Evolutionary conservation across 92 coral and sea anemone species (phyloP).

Genomic region (Hydrozoanthus gracilis): DNA sequence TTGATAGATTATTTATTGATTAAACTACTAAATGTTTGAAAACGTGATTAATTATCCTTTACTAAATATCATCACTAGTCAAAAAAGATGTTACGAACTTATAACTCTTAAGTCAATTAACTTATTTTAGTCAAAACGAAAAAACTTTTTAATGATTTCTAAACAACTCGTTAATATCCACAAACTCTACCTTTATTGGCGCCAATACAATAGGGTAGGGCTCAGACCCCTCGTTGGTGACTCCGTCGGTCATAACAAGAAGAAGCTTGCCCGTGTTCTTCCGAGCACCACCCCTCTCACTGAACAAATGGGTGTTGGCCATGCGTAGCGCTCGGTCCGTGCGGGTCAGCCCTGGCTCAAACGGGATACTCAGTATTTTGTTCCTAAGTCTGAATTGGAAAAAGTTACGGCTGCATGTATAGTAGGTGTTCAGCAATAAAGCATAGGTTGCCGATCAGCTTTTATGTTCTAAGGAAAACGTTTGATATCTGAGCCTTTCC

Average conservation of each 20-base stretch:
- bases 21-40: too few relatives aligned
- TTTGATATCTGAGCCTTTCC: too few relatives aligned
- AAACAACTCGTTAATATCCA: too few relatives aligned
- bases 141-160: neutral
- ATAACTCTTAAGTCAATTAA: neutral
- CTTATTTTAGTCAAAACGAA: neutral
- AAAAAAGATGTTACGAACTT: too few relatives aligned
- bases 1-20: too few relatives aligned
- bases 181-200: slow-evolving; percentile 69
- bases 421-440: too few relatives aligned
- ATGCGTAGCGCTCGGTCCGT: slow-evolving; percentile 80
- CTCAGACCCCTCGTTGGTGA: slow-evolving; percentile 61
- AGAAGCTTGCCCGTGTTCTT: slow-evolving; percentile 79
- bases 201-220: slow-evolving; percentile 76
- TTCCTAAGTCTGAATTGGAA: slow-evolving; percentile 65
- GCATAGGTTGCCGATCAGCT: too few relatives aligned
- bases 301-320: slow-evolving; percentile 78
- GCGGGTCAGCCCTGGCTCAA: slow-evolving; percentile 78
- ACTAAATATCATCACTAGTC: too few relatives aligned
- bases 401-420: neutral
- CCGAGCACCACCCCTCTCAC: slow-evolving; percentile 82
- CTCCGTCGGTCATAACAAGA: slow-evolving; percentile 79
- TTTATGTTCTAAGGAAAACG: too few relatives aligned
- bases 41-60: too few relatives aligned
- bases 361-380: slow-evolving; percentile 67